These are phyloP conservation scores for Epirrhoe alternata DNA, from an alignment of 2,888 invertebrate genomes.

Conservation along the genomic window DNA sequence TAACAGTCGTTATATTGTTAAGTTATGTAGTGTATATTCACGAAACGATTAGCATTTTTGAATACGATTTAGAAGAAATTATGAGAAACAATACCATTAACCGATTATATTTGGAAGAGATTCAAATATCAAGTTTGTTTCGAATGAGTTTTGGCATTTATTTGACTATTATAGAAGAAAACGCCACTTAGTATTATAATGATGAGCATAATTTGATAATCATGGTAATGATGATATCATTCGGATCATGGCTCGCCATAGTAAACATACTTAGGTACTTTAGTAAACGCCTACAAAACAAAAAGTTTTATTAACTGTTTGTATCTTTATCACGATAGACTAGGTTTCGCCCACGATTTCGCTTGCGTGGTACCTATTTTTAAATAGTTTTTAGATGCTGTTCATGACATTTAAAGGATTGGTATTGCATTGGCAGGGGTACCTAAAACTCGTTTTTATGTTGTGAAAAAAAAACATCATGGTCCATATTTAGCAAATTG, in stretches of 20 bases:
- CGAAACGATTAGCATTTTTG: background rate
- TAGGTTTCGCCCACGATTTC: no score
- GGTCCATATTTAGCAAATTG: no score
- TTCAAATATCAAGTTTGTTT: conserved; percentile 1
- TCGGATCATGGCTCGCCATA: conserved; percentile 16
- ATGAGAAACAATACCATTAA: background rate
- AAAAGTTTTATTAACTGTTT: background rate
- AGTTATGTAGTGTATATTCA: background rate
- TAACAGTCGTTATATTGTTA: no score
- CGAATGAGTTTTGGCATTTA: conserved; percentile 15
- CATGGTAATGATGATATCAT: conserved; percentile 28
- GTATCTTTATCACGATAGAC: background rate
- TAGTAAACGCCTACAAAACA: conserved; percentile 25
- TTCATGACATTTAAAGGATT: no score
- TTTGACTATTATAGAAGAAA: conserved; percentile 16
- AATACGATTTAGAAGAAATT: no score
- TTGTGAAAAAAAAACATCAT: no score
- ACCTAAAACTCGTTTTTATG: no score
- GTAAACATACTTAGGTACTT: no score
- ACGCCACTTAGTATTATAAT: conserved; percentile 22
- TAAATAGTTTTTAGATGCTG: no score
- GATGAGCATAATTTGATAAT: conserved; percentile 21
- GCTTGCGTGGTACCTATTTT: no score
- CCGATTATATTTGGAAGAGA: background rate
- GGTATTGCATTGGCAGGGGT: no score